Conservation (phyloP, 2,888 invertebrate genomes). For the Leucophenga montana region DNA sequence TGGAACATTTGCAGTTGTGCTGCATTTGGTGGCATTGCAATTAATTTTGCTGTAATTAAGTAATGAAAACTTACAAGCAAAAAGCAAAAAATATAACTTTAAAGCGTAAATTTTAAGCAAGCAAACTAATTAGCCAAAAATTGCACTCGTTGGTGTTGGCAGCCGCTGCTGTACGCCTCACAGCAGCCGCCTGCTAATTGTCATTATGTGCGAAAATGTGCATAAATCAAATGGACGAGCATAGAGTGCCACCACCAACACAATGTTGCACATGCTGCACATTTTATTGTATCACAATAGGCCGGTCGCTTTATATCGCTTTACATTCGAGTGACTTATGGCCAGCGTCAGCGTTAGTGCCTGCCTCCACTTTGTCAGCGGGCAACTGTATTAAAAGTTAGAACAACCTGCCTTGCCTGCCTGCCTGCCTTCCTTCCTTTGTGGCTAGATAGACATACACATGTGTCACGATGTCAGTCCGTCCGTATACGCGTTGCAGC, state of each 20-base stretch:
- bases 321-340: constrained; percentile 52
- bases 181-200: constrained; percentile 31
- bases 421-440: too few relatives aligned
- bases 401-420: too few relatives aligned
- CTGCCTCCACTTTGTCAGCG: constrained; percentile 22
- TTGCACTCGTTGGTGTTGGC: constrained; percentile 30
- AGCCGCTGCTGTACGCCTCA: constrained; percentile 41
- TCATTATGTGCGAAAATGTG: constrained; percentile 37
- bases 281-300: background rate
- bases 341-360: constrained; percentile 26
- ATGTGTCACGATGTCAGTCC: background rate
- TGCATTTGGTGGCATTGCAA: constrained; percentile 47
- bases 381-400: constrained; percentile 24
- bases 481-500: background rate
- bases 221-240: constrained; percentile 53
- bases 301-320: constrained; percentile 2
- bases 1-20: constrained; percentile 54
- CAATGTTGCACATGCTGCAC: background rate
- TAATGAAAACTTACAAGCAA: constrained; percentile 51
- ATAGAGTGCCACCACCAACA: constrained; percentile 4
- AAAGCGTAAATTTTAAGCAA: constrained; percentile 37
- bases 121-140: constrained; percentile 59
- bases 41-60: constrained; percentile 51
- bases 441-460: background rate
- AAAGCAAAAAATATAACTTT: constrained; percentile 37